Evolutionary conservation across 1,140 invertebrate species (phyloP).

Genomic region (Bathynomus jamesi): DNA sequence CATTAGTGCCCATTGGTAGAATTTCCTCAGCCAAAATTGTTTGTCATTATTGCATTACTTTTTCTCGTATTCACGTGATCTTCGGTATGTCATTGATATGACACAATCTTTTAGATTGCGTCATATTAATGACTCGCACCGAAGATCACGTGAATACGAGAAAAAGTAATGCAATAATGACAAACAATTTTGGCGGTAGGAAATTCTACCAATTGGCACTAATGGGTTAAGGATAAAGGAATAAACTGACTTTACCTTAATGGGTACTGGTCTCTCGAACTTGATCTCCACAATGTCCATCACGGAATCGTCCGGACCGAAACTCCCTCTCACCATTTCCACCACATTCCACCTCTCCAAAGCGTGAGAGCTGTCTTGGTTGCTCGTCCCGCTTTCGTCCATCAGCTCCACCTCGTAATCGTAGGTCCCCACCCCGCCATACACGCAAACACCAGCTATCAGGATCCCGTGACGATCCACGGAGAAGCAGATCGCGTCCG

Average conservation of each 20-base stretch:
- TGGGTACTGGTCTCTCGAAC: conserved; percentile 76
- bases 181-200: too few species aligned
- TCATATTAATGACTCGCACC: too few species aligned
- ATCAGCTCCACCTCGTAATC: conserved; percentile 87
- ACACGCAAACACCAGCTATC: conserved; percentile 80
- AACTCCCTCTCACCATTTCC: conserved; percentile 61
- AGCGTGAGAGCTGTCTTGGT: conserved; percentile 27
- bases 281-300: conserved; percentile 77
- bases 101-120: too few species aligned
- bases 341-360: conserved; percentile 59
- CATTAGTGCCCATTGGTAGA: too few species aligned
- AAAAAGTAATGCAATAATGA: not conserved
- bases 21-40: too few species aligned
- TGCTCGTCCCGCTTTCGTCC: conserved; percentile 58
- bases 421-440: conserved; percentile 74
- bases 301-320: conserved; percentile 65
- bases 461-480: conserved; percentile 83
- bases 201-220: too few species aligned
- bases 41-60: too few species aligned
- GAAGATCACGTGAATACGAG: too few species aligned
- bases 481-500: conserved; percentile 90
- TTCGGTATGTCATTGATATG: too few species aligned
- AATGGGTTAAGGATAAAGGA: not conserved
- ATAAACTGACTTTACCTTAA: conserved; percentile 55
- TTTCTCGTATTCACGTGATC: too few species aligned